These are phyloP conservation scores for Euplagia quadripunctaria DNA, from an alignment of 2,888 invertebrate species.

Conservation along the genomic window DNA sequence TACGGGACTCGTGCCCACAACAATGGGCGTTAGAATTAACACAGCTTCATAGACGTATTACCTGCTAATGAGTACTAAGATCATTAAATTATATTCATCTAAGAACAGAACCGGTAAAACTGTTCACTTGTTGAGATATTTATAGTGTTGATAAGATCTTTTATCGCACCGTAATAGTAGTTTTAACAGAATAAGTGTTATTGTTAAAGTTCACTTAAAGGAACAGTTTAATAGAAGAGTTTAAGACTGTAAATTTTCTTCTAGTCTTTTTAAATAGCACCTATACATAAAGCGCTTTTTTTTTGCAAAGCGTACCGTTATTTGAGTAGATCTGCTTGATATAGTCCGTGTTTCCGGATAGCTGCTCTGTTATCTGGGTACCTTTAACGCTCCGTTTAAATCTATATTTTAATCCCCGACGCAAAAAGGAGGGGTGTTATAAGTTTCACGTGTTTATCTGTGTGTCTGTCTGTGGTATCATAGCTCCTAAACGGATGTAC, in stretches of 20 bases:
- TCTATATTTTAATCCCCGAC: too few species aligned
- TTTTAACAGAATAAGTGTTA: slow-evolving; percentile 11
- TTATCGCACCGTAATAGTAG: slow-evolving; percentile 13
- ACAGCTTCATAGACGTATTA: not conserved
- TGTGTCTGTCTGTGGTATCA: too few species aligned
- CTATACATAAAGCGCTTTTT: not conserved
- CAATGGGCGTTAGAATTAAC: slow-evolving; percentile 6
- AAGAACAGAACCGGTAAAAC: slow-evolving; percentile 7
- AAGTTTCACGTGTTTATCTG: too few species aligned
- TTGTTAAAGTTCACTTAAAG: slow-evolving; percentile 4
- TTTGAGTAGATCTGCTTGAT: not conserved
- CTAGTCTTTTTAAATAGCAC: not conserved
- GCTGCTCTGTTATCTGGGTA: not conserved
- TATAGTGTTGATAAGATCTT: slow-evolving; percentile 17
- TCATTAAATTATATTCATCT: slow-evolving; percentile 6
- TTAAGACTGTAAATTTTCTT: not conserved
- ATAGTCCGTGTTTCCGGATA: not conserved
- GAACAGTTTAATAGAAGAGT: not conserved
- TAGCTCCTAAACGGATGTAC: too few species aligned
- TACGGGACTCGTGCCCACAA: slow-evolving; percentile 1
- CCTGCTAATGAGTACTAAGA: not conserved
- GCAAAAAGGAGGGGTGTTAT: too few species aligned
- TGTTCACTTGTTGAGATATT: slow-evolving; percentile 5
- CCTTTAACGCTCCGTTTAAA: too few species aligned
- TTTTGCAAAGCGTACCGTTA: not conserved